Evolutionary conservation across 2,888 invertebrate species (phyloP).

Genomic region (Temnothorax rugatulus): DNA sequence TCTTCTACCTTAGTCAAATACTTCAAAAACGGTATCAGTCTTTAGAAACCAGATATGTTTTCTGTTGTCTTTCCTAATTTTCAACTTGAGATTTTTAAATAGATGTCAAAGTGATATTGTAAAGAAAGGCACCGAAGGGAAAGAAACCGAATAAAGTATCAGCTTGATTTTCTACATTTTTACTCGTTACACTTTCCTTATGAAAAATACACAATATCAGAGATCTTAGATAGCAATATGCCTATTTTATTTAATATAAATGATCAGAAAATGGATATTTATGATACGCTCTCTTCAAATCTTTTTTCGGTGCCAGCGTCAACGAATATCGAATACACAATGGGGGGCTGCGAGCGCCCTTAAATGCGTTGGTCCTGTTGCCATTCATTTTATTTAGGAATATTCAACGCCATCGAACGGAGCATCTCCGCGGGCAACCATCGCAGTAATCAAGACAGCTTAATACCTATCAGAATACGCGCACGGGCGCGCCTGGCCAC

Average conservation of each 20-base stretch:
- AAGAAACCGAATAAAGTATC: not conserved
- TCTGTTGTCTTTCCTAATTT: not conserved
- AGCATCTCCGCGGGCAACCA: constrained; percentile 44
- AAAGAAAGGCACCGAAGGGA: not conserved
- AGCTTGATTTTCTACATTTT: not conserved
- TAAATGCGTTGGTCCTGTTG: constrained; percentile 58
- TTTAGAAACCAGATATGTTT: not conserved
- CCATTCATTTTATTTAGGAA: constrained; percentile 59
- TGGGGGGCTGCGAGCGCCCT: constrained; percentile 44
- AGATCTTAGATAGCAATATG: constrained; percentile 7
- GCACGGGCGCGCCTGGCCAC: constrained; percentile 24
- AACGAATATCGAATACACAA: constrained; percentile 47
- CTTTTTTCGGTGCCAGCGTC: constrained; percentile 38
- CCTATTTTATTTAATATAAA: constrained; percentile 37
- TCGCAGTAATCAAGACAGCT: constrained; percentile 52
- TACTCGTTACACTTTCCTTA: not conserved
- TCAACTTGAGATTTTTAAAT: not conserved
- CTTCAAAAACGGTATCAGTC: not conserved
- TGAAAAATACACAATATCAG: not conserved
- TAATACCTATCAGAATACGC: constrained; percentile 55
- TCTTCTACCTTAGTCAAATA: not conserved
- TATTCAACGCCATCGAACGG: constrained; percentile 55
- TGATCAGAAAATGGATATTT: constrained; percentile 42
- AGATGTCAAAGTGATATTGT: not conserved
- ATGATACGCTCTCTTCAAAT: constrained; percentile 35